phyloP scores from a whole-genome alignment of 2,113 vertebrate genomes.

The Percina caprodes region DNA sequence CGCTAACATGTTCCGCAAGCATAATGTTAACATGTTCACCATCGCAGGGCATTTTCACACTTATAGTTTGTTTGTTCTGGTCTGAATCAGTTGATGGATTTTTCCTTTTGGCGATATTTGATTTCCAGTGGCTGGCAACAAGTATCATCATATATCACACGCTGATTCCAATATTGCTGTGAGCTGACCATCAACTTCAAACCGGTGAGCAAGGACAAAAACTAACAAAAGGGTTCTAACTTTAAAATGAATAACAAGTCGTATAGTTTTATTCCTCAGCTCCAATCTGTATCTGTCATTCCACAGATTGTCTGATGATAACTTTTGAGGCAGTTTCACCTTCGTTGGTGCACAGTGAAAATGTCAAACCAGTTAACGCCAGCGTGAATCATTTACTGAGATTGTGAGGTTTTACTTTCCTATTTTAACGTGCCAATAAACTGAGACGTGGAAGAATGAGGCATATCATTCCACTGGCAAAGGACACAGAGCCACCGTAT shows the following conservation, averaged over 20 bases:
- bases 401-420: constrained; percentile 54
- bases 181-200: too few species aligned
- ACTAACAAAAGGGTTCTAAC: not conserved
- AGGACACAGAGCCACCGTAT: constrained; percentile 18
- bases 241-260: not conserved
- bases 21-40: too few species aligned
- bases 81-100: too few species aligned
- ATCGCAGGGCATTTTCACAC: too few species aligned
- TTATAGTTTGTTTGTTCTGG: too few species aligned
- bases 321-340: constrained; percentile 22
- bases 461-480: constrained; percentile 31
- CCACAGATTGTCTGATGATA: constrained; percentile 8
- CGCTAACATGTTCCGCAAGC: too few species aligned
- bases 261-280: not conserved
- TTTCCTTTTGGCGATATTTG: too few species aligned
- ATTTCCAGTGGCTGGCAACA: too few species aligned
- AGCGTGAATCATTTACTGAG: constrained; percentile 11
- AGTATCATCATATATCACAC: too few species aligned
- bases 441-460: constrained; percentile 28
- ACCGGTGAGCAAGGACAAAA: not conserved
- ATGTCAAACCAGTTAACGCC: constrained; percentile 17
- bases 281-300: not conserved
- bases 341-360: constrained; percentile 13
- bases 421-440: constrained; percentile 24
- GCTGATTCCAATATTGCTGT: too few species aligned